A percentile compares a stretch with the other conserved stretches of the same genome.
Conservation (phyloP, 2,797 vertebrate genomes). For the Atherinosoma microstoma region DNA sequence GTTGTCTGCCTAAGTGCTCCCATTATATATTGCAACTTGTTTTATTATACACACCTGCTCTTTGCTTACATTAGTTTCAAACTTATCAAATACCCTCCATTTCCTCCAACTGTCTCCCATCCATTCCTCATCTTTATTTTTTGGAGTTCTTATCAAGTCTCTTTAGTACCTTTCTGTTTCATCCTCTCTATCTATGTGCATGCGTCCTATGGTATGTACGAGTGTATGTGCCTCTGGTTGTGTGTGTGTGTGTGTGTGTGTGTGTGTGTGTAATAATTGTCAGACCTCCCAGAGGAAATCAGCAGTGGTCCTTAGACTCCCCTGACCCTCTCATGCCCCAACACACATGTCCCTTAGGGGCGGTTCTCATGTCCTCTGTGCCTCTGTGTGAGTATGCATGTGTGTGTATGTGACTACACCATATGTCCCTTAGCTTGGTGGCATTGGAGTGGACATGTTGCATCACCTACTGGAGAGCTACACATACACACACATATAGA, state of each 20-base stretch:
- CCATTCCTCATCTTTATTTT: conserved; percentile 56
- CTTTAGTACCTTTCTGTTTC: conserved; percentile 52
- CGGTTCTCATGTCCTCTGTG: conserved; percentile 76
- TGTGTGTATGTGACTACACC: conserved; percentile 69
- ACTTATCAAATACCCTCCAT: conserved; percentile 32
- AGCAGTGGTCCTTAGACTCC: conserved; percentile 85
- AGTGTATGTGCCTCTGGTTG: conserved; percentile 7
- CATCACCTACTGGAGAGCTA: conserved; percentile 63
- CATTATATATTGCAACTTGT: conserved; percentile 37
- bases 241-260: conserved; percentile 56
- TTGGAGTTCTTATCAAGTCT: conserved; percentile 49
- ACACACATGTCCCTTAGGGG: conserved; percentile 84
- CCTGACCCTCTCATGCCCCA: conserved; percentile 79
- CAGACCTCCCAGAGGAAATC: conserved; percentile 95
- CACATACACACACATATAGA: conserved; percentile 35
- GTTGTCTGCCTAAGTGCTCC: conserved; percentile 4
- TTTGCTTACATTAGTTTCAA: conserved; percentile 42
- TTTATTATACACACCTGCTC: conserved; percentile 20
- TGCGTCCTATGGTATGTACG: conserved; percentile 39
- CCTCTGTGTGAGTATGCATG: conserved; percentile 59
- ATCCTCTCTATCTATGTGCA: conserved; percentile 8
- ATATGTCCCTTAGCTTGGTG: conserved; percentile 76
- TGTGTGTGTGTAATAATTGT: conserved; percentile 82
- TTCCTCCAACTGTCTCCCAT: conserved; percentile 16
- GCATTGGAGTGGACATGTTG: conserved; percentile 68